Evolutionary conservation across 2,888 invertebrate genomes (phyloP).

Genomic region (Andrena fulva): DNA sequence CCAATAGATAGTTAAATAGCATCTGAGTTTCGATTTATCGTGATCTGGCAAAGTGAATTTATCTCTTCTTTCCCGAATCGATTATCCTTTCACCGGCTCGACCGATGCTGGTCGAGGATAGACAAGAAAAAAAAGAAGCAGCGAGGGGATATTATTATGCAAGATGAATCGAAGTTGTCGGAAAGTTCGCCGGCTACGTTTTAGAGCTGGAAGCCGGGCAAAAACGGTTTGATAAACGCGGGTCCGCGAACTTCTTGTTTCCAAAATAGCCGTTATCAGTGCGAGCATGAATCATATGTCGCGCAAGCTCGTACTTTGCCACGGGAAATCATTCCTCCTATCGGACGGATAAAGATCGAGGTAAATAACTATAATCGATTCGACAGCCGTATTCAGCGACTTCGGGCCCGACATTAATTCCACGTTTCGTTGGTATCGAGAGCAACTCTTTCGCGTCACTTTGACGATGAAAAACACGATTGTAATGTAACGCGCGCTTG

Average conservation of each 20-base stretch:
- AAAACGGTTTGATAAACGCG: conserved; percentile 54
- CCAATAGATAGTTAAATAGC: conserved; percentile 37
- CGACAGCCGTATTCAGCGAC: not conserved
- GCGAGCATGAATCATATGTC: conserved; percentile 49
- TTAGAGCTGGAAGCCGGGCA: not conserved
- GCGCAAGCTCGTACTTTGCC: not conserved
- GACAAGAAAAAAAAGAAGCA: not conserved
- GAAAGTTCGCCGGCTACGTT: conserved; percentile 25
- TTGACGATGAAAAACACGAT: not conserved
- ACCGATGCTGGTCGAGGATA: not conserved
- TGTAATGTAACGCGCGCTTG: not conserved
- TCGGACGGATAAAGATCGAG: conserved; percentile 17
- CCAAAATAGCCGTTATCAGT: conserved; percentile 54
- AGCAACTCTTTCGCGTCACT: not conserved
- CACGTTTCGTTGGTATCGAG: not conserved
- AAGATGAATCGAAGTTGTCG: conserved; percentile 51
- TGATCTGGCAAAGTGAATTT: conserved; percentile 1
- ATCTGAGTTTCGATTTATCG: conserved; percentile 39
- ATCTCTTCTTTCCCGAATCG: conserved; percentile 21
- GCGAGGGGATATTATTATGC: conserved; percentile 26
- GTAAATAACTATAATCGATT: conserved; percentile 37
- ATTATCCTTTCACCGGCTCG: conserved; percentile 10
- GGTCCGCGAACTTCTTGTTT: conserved; percentile 42
- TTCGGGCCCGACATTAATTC: not conserved
- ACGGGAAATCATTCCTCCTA: conserved; percentile 14